Evolutionary conservation across 2,113 vertebrate species (phyloP).

Genomic region (Alligator sinensis): DNA sequence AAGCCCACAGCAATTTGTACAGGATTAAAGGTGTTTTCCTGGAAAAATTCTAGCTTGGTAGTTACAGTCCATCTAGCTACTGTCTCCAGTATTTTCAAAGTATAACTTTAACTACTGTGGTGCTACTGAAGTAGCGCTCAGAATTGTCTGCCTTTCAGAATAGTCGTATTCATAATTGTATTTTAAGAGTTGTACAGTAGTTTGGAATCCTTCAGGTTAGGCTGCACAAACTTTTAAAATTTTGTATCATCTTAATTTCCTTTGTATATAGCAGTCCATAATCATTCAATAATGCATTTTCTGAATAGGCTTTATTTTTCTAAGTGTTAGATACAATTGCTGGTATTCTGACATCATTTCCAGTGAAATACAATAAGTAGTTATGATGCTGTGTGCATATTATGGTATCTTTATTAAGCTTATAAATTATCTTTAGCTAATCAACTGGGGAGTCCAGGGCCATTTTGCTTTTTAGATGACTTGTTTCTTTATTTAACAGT

Average conservation of each 20-base stretch:
- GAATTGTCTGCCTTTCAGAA: slow-evolving; percentile 24
- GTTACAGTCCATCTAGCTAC: neutral
- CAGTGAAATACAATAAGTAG: neutral
- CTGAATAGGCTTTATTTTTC: neutral
- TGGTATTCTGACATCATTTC: neutral
- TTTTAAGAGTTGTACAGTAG: slow-evolving; percentile 21
- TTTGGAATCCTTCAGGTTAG: neutral
- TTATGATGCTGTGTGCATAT: neutral
- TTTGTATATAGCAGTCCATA: neutral
- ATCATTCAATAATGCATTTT: slow-evolving; percentile 40
- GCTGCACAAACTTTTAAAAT: neutral
- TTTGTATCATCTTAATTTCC: neutral
- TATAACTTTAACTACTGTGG: neutral
- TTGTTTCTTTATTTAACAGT: neutral
- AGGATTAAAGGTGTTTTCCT: neutral
- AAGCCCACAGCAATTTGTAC: slow-evolving; percentile 5
- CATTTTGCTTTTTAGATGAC: neutral
- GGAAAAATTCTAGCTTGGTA: neutral
- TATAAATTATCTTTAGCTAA: neutral
- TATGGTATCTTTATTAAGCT: neutral
- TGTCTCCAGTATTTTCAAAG: neutral
- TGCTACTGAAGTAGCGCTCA: neutral
- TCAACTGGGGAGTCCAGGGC: neutral
- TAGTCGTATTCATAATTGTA: neutral
- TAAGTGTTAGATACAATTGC: neutral